Conservation (phyloP, 2,888 invertebrate species). For the Disparrhopalites patrizii region DNA sequence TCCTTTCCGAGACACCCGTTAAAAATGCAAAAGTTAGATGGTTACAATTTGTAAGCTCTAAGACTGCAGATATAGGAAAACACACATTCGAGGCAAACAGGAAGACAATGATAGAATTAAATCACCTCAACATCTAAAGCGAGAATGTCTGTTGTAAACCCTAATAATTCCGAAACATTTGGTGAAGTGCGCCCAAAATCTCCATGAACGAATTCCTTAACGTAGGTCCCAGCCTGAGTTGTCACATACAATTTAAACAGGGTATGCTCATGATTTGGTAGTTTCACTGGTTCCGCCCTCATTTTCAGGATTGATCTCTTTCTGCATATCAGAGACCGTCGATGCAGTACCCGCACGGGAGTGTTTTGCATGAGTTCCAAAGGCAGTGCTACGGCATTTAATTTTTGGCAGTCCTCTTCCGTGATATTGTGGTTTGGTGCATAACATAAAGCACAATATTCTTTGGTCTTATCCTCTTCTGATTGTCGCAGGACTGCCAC, state of each 20-base stretch:
- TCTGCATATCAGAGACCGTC: slow-evolving; percentile 63
- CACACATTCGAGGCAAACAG: neutral
- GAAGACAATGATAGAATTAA: neutral
- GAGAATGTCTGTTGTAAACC: slow-evolving; percentile 74
- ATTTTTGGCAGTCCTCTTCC: slow-evolving; percentile 49
- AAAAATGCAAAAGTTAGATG: neutral
- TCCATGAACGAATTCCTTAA: slow-evolving; percentile 96
- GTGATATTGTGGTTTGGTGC: slow-evolving; percentile 54
- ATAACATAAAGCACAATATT: slow-evolving; percentile 74
- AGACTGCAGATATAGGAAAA: neutral
- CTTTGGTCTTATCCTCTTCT: slow-evolving; percentile 82
- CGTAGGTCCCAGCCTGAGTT: slow-evolving; percentile 90
- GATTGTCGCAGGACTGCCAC: slow-evolving; percentile 72
- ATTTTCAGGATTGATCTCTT: slow-evolving; percentile 64
- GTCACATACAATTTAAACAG: slow-evolving; percentile 64
- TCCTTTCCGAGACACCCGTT: too few relatives aligned
- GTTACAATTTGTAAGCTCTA: neutral
- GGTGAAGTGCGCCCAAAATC: slow-evolving; percentile 88
- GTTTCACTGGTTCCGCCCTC: slow-evolving; percentile 57
- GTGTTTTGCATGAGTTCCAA: slow-evolving; percentile 74
- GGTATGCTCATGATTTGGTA: slow-evolving; percentile 27
- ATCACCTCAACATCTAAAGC: slow-evolving; percentile 75
- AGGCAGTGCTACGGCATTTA: slow-evolving; percentile 57
- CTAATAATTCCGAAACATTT: slow-evolving; percentile 65
- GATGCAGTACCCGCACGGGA: slow-evolving; percentile 83